These are phyloP conservation scores for Decapterus maruadsi DNA, from an alignment of 2,797 vertebrate genomes.

Conservation along the genomic window DNA sequence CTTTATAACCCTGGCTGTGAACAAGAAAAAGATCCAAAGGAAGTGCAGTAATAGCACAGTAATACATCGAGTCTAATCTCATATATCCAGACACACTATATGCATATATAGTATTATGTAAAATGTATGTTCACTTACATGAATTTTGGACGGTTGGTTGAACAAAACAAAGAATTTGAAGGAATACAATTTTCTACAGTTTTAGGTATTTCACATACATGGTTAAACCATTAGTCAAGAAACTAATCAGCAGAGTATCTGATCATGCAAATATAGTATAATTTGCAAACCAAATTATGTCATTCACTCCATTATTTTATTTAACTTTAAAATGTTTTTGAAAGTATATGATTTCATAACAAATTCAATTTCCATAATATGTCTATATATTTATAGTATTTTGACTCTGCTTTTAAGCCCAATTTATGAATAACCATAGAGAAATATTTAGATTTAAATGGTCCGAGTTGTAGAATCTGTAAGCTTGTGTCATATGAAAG, in stretches of 20 bases:
- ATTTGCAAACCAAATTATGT: background rate
- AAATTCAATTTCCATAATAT: too few species aligned
- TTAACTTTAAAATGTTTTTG: background rate
- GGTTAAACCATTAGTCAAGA: background rate
- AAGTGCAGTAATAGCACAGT: background rate
- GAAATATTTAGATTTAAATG: background rate
- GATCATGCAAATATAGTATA: background rate
- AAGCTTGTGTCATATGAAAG: background rate
- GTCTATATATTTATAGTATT: background rate
- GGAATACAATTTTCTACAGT: background rate
- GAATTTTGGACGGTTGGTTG: background rate
- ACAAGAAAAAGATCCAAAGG: background rate
- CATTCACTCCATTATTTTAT: background rate
- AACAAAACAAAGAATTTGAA: background rate
- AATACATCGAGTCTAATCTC: background rate
- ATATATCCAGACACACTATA: background rate
- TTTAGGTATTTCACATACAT: background rate
- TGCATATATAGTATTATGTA: background rate
- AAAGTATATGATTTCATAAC: background rate
- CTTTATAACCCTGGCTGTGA: background rate
- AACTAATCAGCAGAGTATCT: background rate
- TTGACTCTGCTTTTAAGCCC: background rate
- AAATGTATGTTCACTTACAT: background rate
- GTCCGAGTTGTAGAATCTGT: background rate
- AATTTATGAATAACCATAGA: background rate